phyloP scores from a whole-genome alignment of 1,140 invertebrate species.

The Aphis craccivora region DNA sequence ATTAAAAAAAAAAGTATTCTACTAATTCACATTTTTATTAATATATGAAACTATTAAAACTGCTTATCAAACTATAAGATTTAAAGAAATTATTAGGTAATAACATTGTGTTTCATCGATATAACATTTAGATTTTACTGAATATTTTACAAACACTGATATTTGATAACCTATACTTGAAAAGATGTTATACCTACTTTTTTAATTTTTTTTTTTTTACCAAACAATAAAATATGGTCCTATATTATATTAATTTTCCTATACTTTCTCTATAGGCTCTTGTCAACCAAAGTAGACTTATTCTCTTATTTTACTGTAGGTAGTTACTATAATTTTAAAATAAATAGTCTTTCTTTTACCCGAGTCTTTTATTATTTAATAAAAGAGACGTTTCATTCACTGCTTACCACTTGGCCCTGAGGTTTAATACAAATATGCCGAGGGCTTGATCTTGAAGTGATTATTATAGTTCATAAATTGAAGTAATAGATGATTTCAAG shows the following conservation, averaged over 20 bases:
- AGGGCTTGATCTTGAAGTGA: background rate
- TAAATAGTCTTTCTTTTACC: background rate
- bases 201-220: background rate
- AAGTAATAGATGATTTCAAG: slow-evolving; percentile 35
- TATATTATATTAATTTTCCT: background rate
- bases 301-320: background rate
- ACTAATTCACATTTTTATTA: too few species aligned
- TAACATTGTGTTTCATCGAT: background rate
- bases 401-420: background rate
- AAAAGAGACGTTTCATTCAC: background rate
- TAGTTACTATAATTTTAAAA: background rate
- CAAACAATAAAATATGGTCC: background rate
- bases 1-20: too few species aligned
- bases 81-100: background rate
- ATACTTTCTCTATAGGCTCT: background rate
- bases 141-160: background rate
- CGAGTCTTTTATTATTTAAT: background rate
- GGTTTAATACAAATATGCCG: background rate
- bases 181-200: background rate
- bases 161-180: background rate
- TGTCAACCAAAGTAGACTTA: background rate
- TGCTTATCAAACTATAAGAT: background rate
- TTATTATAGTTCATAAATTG: slow-evolving; percentile 31
- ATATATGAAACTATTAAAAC: too few species aligned
- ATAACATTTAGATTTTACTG: too few species aligned